Evolutionary conservation across 1,140 invertebrate genomes (phyloP).

Genomic region (Aphelenchoides besseyi): DNA sequence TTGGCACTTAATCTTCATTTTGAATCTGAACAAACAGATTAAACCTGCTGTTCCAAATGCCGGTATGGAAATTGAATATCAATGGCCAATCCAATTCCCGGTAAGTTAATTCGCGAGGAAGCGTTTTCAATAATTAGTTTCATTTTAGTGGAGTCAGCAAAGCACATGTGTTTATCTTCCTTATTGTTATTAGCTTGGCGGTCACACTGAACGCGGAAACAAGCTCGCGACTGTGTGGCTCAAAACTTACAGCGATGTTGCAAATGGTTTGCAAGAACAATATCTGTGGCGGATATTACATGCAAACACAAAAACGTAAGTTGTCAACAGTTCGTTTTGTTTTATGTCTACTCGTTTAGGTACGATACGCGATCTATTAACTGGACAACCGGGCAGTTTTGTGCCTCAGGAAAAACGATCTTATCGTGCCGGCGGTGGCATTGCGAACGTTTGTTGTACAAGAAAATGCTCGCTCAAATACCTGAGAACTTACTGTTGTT

Average conservation of each 20-base stretch:
- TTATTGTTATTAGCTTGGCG: neutral
- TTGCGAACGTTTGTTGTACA: neutral
- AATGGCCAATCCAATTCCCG: neutral
- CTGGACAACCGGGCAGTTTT: neutral
- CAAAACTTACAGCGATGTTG: neutral
- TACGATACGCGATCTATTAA: neutral
- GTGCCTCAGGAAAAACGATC: neutral
- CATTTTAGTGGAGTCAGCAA: no score
- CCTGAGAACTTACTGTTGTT: conserved; percentile 1
- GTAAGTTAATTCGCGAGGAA: neutral
- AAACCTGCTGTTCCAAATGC: no score
- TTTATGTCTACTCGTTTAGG: neutral
- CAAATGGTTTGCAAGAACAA: conserved; percentile 1
- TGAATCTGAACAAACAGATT: no score
- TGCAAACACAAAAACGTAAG: neutral
- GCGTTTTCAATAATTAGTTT: neutral
- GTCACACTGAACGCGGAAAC: neutral
- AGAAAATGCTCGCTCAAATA: neutral
- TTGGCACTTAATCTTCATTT: no score
- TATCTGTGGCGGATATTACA: neutral
- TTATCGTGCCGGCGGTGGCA: neutral
- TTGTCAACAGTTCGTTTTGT: neutral
- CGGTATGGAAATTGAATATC: neutral
- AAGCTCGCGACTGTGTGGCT: neutral
- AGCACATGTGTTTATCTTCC: neutral